A percentile compares a stretch with the other conserved stretches of the same genome.
Conservation (phyloP, 2,113 vertebrate species). For the Paracanthobrama guichenoti region DNA sequence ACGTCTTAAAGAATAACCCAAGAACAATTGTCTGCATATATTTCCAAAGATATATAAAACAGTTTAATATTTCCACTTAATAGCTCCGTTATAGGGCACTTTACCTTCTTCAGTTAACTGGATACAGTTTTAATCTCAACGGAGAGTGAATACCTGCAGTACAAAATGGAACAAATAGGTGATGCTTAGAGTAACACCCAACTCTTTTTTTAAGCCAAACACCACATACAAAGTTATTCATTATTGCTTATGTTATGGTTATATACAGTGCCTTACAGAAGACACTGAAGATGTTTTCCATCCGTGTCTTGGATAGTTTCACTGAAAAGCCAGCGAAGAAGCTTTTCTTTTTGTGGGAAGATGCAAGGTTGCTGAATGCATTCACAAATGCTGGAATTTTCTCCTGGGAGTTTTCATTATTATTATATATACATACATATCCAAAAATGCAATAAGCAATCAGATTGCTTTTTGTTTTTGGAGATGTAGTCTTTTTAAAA, state of each 20-base stretch:
- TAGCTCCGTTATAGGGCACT: neutral
- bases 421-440: constrained; percentile 6
- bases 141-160: constrained; percentile 1
- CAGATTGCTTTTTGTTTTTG: neutral
- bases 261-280: constrained; percentile 20
- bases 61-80: neutral
- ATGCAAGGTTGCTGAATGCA: constrained; percentile 5
- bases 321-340: neutral
- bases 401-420: constrained; percentile 3
- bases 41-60: neutral
- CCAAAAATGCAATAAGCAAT: neutral
- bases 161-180: no score
- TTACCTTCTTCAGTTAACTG: neutral
- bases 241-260: constrained; percentile 14
- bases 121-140: constrained; percentile 1
- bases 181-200: neutral
- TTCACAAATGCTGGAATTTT: constrained; percentile 35
- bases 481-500: neutral
- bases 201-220: neutral
- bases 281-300: neutral
- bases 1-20: neutral
- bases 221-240: neutral
- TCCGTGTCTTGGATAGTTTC: neutral
- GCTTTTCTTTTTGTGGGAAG: constrained; percentile 7
- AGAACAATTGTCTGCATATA: neutral